These are phyloP conservation scores for Eumacrocentrus americanus DNA, from an alignment of 2,888 invertebrate genomes.

Conservation along the genomic window DNA sequence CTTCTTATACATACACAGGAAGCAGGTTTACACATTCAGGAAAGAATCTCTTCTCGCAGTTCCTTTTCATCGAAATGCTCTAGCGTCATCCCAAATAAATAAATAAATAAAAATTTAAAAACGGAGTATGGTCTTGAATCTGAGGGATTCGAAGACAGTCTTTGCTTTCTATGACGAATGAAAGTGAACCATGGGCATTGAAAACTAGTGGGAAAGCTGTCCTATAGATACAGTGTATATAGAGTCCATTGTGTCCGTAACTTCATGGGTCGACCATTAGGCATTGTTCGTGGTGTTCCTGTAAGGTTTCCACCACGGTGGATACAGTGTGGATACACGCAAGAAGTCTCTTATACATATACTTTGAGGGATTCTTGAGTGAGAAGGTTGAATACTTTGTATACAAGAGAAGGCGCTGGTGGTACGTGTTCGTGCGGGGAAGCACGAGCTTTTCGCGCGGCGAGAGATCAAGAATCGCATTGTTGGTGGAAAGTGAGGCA, in stretches of 20 bases:
- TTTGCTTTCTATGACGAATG: not conserved
- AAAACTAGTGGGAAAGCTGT: no score
- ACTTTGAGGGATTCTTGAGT: no score
- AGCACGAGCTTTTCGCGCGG: slow-evolving; percentile 27
- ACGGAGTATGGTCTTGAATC: not conserved
- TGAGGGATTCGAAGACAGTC: no score
- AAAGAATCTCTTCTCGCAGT: not conserved
- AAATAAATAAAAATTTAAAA: not conserved
- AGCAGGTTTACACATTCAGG: not conserved
- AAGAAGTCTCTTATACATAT: no score
- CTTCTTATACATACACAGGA: not conserved
- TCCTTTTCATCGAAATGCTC: not conserved
- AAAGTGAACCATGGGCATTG: no score
- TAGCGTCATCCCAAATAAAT: not conserved
- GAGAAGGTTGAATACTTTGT: slow-evolving; percentile 1
- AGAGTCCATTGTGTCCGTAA: no score
- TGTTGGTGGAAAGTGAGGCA: slow-evolving; percentile 45
- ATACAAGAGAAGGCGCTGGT: slow-evolving; percentile 8
- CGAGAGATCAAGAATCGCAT: slow-evolving; percentile 43
- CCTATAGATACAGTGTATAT: no score
- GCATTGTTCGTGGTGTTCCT: no score
- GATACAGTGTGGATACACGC: no score
- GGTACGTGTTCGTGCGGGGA: slow-evolving; percentile 23
- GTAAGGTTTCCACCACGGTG: no score
- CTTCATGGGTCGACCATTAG: no score